phyloP scores from a whole-genome alignment of 2,797 vertebrate species.

The Bradypodion ventrale region DNA sequence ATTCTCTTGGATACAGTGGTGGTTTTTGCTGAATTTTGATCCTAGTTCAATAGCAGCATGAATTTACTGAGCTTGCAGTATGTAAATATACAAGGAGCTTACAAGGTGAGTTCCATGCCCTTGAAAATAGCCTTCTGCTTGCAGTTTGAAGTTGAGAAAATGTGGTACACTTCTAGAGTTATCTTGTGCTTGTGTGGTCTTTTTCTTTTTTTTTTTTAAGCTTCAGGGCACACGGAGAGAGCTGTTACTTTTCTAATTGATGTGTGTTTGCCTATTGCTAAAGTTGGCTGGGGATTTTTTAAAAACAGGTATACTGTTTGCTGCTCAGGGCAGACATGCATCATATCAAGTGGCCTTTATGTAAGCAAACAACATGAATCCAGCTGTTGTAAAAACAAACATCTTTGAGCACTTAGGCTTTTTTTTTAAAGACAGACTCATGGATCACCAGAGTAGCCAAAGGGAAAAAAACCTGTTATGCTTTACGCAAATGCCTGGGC shows the following conservation, averaged over 20 bases:
- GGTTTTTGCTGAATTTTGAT: not conserved
- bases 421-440: not conserved
- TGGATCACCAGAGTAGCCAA: not conserved
- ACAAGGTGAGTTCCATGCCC: not conserved
- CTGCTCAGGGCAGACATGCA: not conserved
- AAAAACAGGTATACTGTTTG: not conserved
- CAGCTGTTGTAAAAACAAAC: not conserved
- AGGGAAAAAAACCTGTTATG: not conserved
- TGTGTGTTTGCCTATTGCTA: not conserved
- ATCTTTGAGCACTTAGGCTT: not conserved
- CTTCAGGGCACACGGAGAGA: not conserved
- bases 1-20: not conserved
- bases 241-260: not conserved
- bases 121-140: not conserved
- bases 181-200: not conserved
- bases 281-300: not conserved
- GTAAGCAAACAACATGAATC: not conserved
- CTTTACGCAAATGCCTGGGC: not conserved
- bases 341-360: not conserved
- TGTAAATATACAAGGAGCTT: not conserved
- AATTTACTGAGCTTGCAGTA: not conserved
- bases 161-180: not conserved
- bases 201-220: not conserved
- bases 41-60: not conserved
- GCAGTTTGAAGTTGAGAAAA: not conserved